Percentiles rank a stretch among this genome's conserved stretches.
Conservation (phyloP, 2,888 invertebrate species). For the Creontiades dilutus region DNA sequence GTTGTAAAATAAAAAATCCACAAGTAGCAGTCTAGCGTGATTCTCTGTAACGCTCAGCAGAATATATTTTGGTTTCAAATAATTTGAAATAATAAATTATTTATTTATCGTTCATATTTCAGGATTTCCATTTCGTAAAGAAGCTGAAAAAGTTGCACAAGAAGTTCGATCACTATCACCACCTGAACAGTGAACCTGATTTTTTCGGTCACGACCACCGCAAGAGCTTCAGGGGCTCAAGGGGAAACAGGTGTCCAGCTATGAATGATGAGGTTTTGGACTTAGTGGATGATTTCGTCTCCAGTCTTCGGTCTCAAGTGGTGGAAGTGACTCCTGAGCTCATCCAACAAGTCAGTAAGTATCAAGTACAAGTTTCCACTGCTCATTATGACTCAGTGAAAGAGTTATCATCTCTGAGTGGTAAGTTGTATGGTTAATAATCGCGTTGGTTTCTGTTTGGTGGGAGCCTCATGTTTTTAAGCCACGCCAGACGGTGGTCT, state of each 20-base stretch:
- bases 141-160: constrained; percentile 51
- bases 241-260: constrained; percentile 36
- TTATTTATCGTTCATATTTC: neutral
- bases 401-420: too few relatives aligned
- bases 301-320: constrained; percentile 28
- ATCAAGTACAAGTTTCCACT: too few relatives aligned
- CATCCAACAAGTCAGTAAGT: constrained; percentile 62
- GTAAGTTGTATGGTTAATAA: too few relatives aligned
- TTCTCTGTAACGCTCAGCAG: too few relatives aligned
- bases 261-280: constrained; percentile 3
- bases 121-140: constrained; percentile 55
- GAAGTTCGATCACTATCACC: constrained; percentile 26
- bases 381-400: too few relatives aligned
- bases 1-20: too few relatives aligned
- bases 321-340: constrained; percentile 46
- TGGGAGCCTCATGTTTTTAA: too few relatives aligned
- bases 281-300: constrained; percentile 48
- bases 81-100: too few relatives aligned
- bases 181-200: neutral
- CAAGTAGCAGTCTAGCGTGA: too few relatives aligned
- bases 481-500: too few relatives aligned
- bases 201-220: neutral
- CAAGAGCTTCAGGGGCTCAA: neutral
- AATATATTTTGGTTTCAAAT: too few relatives aligned
- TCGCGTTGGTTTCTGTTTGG: too few relatives aligned